Conservation (phyloP, 1,140 invertebrate genomes). For the Neelides sp. region DNA sequence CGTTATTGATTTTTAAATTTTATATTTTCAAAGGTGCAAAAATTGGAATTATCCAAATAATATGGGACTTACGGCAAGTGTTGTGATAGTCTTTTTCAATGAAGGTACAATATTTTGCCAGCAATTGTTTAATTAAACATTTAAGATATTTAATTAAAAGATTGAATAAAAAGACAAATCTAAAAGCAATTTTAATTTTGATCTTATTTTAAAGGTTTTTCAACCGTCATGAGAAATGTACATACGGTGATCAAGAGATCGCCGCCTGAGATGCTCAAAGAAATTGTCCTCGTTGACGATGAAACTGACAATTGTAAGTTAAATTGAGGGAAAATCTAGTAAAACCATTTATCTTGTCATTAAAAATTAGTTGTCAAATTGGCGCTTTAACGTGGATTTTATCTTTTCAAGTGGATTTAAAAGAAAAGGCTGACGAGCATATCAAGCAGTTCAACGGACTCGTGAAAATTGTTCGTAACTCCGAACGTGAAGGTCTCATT, state of each 20-base stretch:
- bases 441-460: slow-evolving; percentile 74
- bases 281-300: slow-evolving; percentile 96
- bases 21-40: slow-evolving; percentile 58
- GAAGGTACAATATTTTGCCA: no score
- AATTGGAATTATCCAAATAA: slow-evolving; percentile 89
- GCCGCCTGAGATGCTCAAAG: slow-evolving; percentile 77
- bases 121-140: no score
- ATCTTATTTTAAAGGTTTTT: no score
- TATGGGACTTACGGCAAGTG: slow-evolving; percentile 70
- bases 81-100: slow-evolving; percentile 98
- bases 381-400: no score
- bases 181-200: no score
- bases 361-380: no score
- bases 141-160: no score
- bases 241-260: slow-evolving; percentile 64
- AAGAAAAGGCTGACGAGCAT: slow-evolving; percentile 76
- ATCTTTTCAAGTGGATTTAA: slow-evolving; percentile 64
- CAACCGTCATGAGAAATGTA: slow-evolving; percentile 87
- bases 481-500: slow-evolving; percentile 78
- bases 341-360: no score
- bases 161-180: no score
- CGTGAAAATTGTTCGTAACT: slow-evolving; percentile 74
- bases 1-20: slow-evolving; percentile 1
- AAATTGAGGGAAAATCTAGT: no score
- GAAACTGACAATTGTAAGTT: slow-evolving; percentile 77